A percentile compares a stretch with the other conserved stretches of the same genome.
Conservation (phyloP, 2,888 invertebrate species). For the Saturnia japonica region DNA sequence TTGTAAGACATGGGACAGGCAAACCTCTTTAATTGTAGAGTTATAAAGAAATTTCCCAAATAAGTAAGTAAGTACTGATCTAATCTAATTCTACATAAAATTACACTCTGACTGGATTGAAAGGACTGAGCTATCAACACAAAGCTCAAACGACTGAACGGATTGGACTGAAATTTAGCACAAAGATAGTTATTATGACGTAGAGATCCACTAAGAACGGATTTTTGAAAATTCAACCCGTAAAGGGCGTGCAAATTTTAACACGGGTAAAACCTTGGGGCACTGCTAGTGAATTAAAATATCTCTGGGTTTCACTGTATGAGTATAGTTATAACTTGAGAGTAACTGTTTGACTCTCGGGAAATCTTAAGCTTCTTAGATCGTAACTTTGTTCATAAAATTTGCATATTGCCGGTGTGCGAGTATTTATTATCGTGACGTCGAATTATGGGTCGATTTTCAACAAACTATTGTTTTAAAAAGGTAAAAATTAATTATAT, state of each 20-base stretch:
- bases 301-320: background rate
- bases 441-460: background rate
- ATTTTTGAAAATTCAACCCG: no score
- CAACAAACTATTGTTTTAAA: background rate
- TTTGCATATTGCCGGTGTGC: slow-evolving; percentile 9
- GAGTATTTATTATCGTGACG: background rate
- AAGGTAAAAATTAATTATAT: background rate
- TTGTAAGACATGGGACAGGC: background rate
- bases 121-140: no score
- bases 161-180: no score
- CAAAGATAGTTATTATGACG: no score
- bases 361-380: slow-evolving; percentile 6
- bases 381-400: slow-evolving; percentile 5
- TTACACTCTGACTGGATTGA: no score
- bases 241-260: no score
- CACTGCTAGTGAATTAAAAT: no score
- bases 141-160: no score
- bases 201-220: no score
- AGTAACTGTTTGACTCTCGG: background rate
- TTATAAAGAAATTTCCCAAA: background rate
- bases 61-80: background rate
- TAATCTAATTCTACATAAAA: no score
- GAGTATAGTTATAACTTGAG: background rate
- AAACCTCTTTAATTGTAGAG: background rate
- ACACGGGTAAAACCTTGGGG: no score